phyloP scores from a whole-genome alignment of 2,113 vertebrate genomes.

The Chionodraco myersi region DNA sequence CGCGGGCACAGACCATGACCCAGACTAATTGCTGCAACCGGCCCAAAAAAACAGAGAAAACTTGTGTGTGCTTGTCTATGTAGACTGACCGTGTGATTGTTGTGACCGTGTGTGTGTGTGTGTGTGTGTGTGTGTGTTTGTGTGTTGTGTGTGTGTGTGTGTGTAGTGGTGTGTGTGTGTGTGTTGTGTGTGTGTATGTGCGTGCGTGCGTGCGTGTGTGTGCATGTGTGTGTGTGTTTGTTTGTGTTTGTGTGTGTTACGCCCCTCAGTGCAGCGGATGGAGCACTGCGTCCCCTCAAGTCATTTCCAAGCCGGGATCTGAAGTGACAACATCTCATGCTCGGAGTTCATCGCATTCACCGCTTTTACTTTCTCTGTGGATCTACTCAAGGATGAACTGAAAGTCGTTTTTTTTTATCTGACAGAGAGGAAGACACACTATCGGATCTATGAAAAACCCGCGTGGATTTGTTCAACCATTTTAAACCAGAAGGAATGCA shows the following conservation, averaged over 20 bases:
- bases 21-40: conserved; percentile 27
- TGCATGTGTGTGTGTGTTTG: conserved; percentile 5
- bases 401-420: conserved; percentile 46
- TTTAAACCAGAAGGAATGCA: conserved; percentile 84
- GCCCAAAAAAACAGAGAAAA: conserved; percentile 6
- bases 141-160: conserved; percentile 28
- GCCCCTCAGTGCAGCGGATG: conserved; percentile 72
- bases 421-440: conserved; percentile 46
- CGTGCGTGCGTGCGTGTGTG: neutral
- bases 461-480: conserved; percentile 74
- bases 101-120: conserved; percentile 16
- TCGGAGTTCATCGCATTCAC: conserved; percentile 30
- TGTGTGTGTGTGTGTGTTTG: conserved; percentile 16
- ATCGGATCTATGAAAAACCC: conserved; percentile 83
- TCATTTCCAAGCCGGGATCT: conserved; percentile 72
- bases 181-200: conserved; percentile 14
- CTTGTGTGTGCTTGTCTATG: neutral
- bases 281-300: conserved; percentile 62
- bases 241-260: conserved; percentile 35
- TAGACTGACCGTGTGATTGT: neutral
- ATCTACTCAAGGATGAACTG: conserved; percentile 57
- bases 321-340: conserved; percentile 70
- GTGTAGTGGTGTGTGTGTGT: conserved; percentile 9
- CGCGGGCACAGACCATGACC: no score
- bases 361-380: conserved; percentile 47